Evolutionary conservation across 2,113 vertebrate species (phyloP).

Genomic region (Dicerorhinus sumatrensis): DNA sequence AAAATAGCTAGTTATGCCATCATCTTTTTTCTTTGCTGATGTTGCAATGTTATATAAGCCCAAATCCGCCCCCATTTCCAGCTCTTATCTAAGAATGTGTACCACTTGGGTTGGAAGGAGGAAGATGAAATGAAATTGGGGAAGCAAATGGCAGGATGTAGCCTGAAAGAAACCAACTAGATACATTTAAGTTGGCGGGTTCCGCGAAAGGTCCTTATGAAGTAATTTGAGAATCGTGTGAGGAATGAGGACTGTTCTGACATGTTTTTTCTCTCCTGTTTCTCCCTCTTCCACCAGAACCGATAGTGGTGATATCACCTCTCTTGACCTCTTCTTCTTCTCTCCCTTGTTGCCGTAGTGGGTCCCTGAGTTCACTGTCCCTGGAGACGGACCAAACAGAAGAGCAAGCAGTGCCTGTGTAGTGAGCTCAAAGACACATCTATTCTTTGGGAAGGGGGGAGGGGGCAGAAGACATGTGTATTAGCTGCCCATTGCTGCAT

Average conservation of each 20-base stretch:
- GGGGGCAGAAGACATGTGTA: too few relatives aligned
- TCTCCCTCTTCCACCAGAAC: background rate
- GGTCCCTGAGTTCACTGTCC: background rate
- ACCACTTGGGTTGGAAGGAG: background rate
- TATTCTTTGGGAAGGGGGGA: background rate
- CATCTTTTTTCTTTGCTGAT: background rate
- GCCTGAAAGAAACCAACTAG: conserved; percentile 1
- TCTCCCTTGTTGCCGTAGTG: background rate
- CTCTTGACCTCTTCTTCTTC: background rate
- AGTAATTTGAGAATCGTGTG: background rate
- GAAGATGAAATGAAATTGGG: background rate
- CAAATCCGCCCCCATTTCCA: background rate
- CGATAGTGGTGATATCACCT: background rate
- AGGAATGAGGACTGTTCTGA: background rate
- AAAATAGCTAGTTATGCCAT: background rate
- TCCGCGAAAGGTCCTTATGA: background rate
- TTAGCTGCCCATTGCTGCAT: background rate
- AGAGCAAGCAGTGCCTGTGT: background rate
- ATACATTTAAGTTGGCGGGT: background rate
- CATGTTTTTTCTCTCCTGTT: background rate
- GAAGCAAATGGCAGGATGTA: background rate
- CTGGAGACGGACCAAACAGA: background rate
- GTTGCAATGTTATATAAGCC: background rate
- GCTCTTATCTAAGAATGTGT: background rate
- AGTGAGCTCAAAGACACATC: background rate